Evolutionary conservation across 1,140 invertebrate genomes (phyloP).

Genomic region (Epicauta chinensis): DNA sequence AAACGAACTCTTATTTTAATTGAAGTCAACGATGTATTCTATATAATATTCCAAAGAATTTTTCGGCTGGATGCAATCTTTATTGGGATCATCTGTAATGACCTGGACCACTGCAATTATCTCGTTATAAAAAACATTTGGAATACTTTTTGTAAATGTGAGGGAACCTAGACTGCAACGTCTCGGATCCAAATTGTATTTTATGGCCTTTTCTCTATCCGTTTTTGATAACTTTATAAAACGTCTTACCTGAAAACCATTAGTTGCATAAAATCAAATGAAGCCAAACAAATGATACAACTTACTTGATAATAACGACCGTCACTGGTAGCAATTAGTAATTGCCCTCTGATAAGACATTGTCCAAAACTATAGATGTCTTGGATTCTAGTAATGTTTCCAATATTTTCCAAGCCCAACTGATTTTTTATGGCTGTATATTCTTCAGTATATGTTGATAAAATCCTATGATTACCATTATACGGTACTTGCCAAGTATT

Average conservation of each 20-base stretch:
- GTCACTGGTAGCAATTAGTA: neutral
- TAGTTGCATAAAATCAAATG: too few relatives aligned
- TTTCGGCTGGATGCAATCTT: neutral
- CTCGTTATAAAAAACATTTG: neutral
- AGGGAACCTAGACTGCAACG: neutral
- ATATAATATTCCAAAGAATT: slow-evolving; percentile 5
- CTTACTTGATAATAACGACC: neutral
- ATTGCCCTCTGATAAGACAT: slow-evolving; percentile 3
- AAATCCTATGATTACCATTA: neutral
- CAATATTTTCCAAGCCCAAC: neutral
- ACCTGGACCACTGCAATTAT: slow-evolving; percentile 4
- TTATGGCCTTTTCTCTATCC: neutral
- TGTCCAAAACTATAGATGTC: slow-evolving; percentile 2
- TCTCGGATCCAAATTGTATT: slow-evolving; percentile 8
- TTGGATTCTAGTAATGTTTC: neutral
- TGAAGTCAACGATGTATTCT: slow-evolving; percentile 3
- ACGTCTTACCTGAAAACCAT: neutral
- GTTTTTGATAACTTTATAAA: neutral
- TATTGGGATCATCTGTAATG: neutral
- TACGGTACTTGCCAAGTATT: neutral
- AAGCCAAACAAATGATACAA: neutral
- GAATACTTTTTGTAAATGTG: neutral
- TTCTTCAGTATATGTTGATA: neutral
- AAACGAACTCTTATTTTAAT: too few relatives aligned
- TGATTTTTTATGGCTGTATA: neutral